Evolutionary conservation across 1,140 invertebrate genomes (phyloP).

Genomic region (Bombus waltoni): DNA sequence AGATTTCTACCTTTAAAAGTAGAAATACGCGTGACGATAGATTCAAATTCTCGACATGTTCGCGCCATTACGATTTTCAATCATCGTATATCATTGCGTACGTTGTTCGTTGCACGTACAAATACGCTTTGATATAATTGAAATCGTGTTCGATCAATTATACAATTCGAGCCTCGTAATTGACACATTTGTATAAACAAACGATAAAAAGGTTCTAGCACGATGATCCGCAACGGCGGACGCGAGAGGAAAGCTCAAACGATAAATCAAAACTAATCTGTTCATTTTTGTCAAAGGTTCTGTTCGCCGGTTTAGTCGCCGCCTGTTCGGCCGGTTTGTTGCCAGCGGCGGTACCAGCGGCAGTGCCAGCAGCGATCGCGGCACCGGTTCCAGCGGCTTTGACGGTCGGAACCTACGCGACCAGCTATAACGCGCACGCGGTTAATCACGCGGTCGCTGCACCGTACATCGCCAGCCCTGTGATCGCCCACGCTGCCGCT

Average conservation of each 20-base stretch:
- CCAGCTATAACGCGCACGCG: slow-evolving; percentile 85
- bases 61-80: too few relatives aligned
- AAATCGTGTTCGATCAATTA: too few relatives aligned
- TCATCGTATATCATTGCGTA: too few relatives aligned
- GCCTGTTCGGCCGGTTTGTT: slow-evolving; percentile 71
- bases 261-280: neutral
- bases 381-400: slow-evolving; percentile 83
- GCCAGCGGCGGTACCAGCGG: slow-evolving; percentile 77
- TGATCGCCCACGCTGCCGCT: slow-evolving; percentile 75
- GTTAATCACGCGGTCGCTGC: slow-evolving; percentile 85
- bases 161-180: too few relatives aligned
- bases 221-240: too few relatives aligned
- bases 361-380: slow-evolving; percentile 77
- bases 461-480: slow-evolving; percentile 81
- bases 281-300: slow-evolving; percentile 77
- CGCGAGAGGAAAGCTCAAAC: neutral
- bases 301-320: slow-evolving; percentile 81
- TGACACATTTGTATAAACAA: too few relatives aligned
- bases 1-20: too few relatives aligned
- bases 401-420: slow-evolving; percentile 84
- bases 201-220: too few relatives aligned
- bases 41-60: too few relatives aligned
- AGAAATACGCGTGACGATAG: too few relatives aligned
- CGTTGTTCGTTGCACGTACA: too few relatives aligned
- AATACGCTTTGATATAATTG: too few relatives aligned